phyloP scores from a whole-genome alignment of 2,888 invertebrate species.

The Euphydryas editha region DNA sequence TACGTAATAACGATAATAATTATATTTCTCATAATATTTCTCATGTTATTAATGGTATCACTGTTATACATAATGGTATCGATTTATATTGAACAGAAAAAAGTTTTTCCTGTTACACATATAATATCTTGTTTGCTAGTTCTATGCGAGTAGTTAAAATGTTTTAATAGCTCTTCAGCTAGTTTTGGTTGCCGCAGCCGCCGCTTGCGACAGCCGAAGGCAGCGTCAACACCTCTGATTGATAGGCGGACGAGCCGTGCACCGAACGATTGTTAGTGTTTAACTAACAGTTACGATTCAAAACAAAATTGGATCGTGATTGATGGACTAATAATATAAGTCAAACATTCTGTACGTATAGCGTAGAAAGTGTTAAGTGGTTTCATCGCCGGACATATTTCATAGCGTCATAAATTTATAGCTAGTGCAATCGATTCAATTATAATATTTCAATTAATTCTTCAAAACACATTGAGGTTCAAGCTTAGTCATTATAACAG shows the following conservation, averaged over 20 bases:
- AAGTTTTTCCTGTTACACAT: not conserved
- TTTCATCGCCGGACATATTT: constrained; percentile 43
- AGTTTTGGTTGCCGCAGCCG: constrained; percentile 40
- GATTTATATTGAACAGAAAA: not conserved
- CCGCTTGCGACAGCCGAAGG: constrained; percentile 53
- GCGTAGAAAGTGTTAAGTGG: constrained; percentile 47
- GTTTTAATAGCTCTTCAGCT: constrained; percentile 15
- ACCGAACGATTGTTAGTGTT: constrained; percentile 77
- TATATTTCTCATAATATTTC: too few species aligned
- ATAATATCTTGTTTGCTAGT: too few species aligned
- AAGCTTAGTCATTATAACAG: too few species aligned
- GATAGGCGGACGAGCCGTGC: constrained; percentile 67
- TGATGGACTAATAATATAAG: constrained; percentile 83
- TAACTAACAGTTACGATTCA: constrained; percentile 79
- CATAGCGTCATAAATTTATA: constrained; percentile 33
- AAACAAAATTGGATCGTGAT: constrained; percentile 79
- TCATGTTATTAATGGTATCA: too few species aligned
- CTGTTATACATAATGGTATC: too few species aligned
- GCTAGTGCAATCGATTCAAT: constrained; percentile 6
- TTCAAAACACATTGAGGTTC: not conserved
- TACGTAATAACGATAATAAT: too few species aligned
- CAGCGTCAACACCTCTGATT: constrained; percentile 69
- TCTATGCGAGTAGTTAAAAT: not conserved
- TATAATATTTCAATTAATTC: constrained; percentile 6
- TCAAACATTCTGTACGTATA: constrained; percentile 61